Evolutionary conservation across 1,140 invertebrate genomes (phyloP), one percentile per base, ranked within the genome.

Genomic region (Drosophila paulistorum): DNA sequence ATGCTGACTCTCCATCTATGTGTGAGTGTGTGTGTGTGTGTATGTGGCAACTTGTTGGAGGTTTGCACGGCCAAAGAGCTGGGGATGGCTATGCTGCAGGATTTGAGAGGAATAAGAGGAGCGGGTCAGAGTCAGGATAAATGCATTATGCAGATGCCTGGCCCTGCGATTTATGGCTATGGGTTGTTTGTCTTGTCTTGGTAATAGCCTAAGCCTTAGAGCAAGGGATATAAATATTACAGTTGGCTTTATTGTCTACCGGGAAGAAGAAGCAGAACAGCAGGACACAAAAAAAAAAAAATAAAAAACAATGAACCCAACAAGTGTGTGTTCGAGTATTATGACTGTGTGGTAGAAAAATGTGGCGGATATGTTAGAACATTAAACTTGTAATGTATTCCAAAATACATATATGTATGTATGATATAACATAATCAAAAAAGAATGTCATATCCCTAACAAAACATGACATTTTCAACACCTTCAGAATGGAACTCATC

Each of bases 221-320:
- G 76, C 68, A 72, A 79, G 70, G 45, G 67, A 66, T 77, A 82
- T 87, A 86, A 82, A 80, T 87, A 86, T 86, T 86, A 75, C 82
- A 72, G 55, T 45, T 42, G 73, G 82, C 74, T 69, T 85, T 81
- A 85, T 83, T 75, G 71, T 76, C 74, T 68, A 35, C 45, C 45
- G 9, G 45, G 45, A 51, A 51, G 45, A 20, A 48, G 45, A 9
- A 48, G 45, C 4, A 48, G 14, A 48, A 7, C 9, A 51, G 14
- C 1, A 23, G 14, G 23, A 26, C 23, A 4, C 3, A 3, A 51
- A 10, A 48, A 48, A 26, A 1, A 51, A 20, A 48, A 48, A 48
- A 17, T 20, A 48, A 48, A 17, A 7, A 7, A 17, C 14, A 9
- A 9, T 7, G 14, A 48, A 48, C 7, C 17, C 45, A 51, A 51